These are phyloP conservation scores for Piprites chloris DNA, from an alignment of 2,113 vertebrate species.

Conservation along the genomic window DNA sequence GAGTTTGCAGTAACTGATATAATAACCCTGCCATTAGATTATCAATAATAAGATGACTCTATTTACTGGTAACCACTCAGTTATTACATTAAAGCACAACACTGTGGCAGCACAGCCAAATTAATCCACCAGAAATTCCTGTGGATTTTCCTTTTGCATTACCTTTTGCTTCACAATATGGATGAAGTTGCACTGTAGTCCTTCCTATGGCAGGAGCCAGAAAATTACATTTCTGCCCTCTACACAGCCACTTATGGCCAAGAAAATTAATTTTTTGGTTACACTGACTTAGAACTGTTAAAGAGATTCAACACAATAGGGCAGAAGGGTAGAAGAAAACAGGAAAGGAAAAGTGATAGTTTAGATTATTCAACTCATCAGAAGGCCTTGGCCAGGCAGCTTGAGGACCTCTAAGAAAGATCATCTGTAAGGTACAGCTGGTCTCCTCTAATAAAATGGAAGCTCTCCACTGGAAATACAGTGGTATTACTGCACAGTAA, in stretches of 20 bases:
- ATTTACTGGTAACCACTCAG: neutral
- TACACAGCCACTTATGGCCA: neutral
- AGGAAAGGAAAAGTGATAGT: neutral
- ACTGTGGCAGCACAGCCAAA: neutral
- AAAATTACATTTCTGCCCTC: neutral
- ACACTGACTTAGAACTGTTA: neutral
- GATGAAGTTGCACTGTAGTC: neutral
- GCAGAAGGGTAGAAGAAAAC: neutral
- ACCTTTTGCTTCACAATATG: neutral
- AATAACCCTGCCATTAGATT: neutral
- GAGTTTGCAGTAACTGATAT: neutral
- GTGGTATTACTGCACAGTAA: neutral
- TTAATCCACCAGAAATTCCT: neutral
- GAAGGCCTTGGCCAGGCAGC: neutral
- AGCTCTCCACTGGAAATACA: neutral
- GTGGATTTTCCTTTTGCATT: too few relatives aligned
- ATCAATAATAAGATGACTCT: neutral
- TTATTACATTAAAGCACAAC: neutral
- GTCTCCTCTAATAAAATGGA: neutral
- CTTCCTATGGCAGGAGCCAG: neutral
- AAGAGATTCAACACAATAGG: neutral
- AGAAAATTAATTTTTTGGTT: neutral
- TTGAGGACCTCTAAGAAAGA: neutral
- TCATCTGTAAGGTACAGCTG: neutral
- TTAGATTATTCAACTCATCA: neutral